Evolutionary conservation across 2,797 vertebrate species (phyloP), one percentile per base, ranked within the genome.

Genomic region (Pogoniulus pusillus): DNA sequence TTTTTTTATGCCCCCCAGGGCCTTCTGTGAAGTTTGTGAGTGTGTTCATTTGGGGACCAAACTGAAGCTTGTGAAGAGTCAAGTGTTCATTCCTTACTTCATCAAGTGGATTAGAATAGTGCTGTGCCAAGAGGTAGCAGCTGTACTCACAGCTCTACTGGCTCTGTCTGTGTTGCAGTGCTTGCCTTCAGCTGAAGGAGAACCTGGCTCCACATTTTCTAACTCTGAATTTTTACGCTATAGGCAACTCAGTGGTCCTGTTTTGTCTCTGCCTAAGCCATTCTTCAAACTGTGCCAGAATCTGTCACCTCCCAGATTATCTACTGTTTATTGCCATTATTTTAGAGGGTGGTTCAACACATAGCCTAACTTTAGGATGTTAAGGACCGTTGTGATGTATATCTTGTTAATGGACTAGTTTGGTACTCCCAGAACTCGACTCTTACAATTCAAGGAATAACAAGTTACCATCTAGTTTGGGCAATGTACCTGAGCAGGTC

Each of bases 401-500:
- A 54, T n/a, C 11, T 92, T 71, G 35, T 20, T 78, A n/a, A 74
- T 13, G 35, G 34, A 70, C 39, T 20, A 70, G 4, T 0, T 68
- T n/a, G n/a, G 34, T 45, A 78, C 34, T 84, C 32, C 60, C 27
- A 70, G 53, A 79, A 54, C 20, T 54, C 53, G 20, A 47, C 45
- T 32, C 27, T 53, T 51, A 35, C n/a, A 85, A 58, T n/a, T 27
- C 73, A 72, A 39, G 51, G 59, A 93, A 43, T 55, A 43, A 82
- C 9, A 23, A 83, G 59, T 39, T 88, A 20, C 15, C 16, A 20
- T 59, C 43, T 35, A 58, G 15, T 5, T 75, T 64, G 65, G 89
- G 39, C 58, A 90, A 58, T 49, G 39, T 96, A 99, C 98, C 98
- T 97, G 98, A 68, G 79, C 92, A 96, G 89, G 85, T 91, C 75